Evolutionary conservation across 2,113 vertebrate genomes (phyloP).

Genomic region (Scolopax mira): DNA sequence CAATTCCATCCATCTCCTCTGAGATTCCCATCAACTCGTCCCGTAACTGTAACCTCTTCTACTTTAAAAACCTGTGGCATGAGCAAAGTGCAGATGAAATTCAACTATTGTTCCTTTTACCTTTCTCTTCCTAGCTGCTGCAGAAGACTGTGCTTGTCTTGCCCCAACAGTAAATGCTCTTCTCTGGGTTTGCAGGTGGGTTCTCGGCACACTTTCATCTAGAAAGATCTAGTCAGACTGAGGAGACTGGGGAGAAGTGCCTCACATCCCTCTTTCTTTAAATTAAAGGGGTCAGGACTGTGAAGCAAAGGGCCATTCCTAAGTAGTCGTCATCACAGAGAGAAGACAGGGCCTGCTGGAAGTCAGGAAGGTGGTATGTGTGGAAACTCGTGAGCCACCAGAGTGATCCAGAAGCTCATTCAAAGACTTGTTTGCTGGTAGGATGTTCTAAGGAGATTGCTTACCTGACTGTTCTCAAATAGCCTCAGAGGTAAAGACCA

Average conservation of each 20-base stretch:
- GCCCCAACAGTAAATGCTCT: background rate
- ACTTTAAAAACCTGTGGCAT: background rate
- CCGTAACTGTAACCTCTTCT: background rate
- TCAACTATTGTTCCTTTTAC: background rate
- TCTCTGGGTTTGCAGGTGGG: background rate
- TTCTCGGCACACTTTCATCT: background rate
- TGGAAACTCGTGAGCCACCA: background rate
- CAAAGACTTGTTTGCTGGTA: background rate
- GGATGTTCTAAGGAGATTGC: background rate
- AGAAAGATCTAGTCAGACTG: background rate
- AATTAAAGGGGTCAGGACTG: background rate
- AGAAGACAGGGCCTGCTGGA: background rate
- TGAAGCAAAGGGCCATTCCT: background rate
- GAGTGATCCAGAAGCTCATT: background rate
- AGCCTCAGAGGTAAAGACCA: background rate
- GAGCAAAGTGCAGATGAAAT: background rate
- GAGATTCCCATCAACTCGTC: background rate
- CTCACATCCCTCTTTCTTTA: background rate
- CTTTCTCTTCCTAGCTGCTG: background rate
- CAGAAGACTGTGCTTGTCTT: background rate
- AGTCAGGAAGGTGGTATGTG: background rate
- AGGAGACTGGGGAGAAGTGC: background rate
- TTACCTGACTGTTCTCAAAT: background rate
- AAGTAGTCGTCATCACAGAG: accelerated
- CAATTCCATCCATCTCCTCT: background rate